Percentiles rank a stretch among this genome's conserved stretches.
Conservation (phyloP, 2,113 vertebrate genomes). For the Empidonax traillii region DNA sequence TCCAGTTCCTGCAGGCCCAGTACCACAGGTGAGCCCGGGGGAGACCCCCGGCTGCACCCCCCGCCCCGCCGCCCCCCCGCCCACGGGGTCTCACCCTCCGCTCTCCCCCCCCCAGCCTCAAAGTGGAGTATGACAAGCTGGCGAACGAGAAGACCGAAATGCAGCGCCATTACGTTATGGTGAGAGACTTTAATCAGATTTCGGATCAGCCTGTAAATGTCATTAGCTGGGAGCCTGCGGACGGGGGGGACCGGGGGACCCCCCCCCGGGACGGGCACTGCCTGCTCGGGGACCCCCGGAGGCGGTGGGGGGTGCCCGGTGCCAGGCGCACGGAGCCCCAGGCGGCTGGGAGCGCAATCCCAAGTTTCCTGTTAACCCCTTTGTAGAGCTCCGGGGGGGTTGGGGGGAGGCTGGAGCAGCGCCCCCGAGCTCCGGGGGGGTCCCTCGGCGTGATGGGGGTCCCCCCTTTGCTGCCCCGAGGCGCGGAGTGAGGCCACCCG, state of each 20-base stretch:
- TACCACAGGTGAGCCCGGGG: no score
- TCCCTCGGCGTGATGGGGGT: background rate
- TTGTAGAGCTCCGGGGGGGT: background rate
- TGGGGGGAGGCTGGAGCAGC: background rate
- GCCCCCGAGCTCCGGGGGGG: background rate
- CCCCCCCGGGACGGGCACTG: background rate
- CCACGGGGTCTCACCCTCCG: no score
- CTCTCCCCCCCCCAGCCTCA: conserved; percentile 66
- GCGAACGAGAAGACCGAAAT: conserved; percentile 97
- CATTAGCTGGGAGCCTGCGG: background rate
- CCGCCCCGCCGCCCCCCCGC: no score
- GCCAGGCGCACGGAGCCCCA: background rate
- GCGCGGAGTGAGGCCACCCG: background rate
- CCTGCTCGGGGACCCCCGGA: background rate
- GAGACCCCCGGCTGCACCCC: no score
- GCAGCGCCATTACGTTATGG: conserved; percentile 98
- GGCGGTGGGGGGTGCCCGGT: background rate
- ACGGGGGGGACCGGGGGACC: no score
- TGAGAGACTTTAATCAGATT: conserved; percentile 74
- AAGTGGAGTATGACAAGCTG: conserved; percentile 96
- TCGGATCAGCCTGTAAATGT: conserved; percentile 9
- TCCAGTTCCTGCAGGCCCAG: no score
- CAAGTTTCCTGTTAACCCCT: conserved; percentile 12
- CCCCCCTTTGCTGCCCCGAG: background rate
- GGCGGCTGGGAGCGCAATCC: background rate